These are phyloP conservation scores for Allophyes oxyacanthae DNA, from an alignment of 2,888 invertebrate species.

Conservation along the genomic window DNA sequence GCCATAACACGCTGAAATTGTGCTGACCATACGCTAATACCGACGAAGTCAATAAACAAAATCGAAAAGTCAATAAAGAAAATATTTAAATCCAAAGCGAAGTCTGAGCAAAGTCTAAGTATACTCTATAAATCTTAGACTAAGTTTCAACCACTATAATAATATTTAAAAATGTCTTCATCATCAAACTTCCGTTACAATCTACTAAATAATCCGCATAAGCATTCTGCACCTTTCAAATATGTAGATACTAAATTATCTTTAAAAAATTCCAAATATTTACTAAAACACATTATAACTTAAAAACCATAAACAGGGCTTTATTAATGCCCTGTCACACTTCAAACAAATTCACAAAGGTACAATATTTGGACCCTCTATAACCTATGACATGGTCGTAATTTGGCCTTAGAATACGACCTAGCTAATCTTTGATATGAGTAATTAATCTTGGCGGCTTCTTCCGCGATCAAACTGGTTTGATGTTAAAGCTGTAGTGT, in stretches of 20 bases:
- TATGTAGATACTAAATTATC: constrained; percentile 17
- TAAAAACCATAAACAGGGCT: constrained; percentile 7
- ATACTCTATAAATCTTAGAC: no score
- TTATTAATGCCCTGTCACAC: constrained; percentile 25
- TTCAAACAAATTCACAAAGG: constrained; percentile 24
- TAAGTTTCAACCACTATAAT: no score
- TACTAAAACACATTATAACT: constrained; percentile 20
- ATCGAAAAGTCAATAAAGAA: no score
- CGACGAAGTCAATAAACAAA: no score
- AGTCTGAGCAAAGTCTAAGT: no score
- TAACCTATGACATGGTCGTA: constrained; percentile 49
- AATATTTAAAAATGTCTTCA: no score
- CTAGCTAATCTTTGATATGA: constrained; percentile 65
- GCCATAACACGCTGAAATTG: no score
- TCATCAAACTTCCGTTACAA: constrained; percentile 15
- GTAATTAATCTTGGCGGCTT: constrained; percentile 74
- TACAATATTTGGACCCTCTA: constrained; percentile 10
- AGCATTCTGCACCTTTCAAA: constrained; percentile 11
- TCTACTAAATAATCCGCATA: constrained; percentile 31
- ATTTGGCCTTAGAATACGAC: constrained; percentile 45
- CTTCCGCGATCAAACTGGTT: constrained; percentile 78
- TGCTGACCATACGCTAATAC: no score
- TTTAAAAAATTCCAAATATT: constrained; percentile 5
- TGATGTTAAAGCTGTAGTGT: constrained; percentile 8
- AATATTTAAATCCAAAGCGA: no score